Evolutionary conservation across 2,113 vertebrate genomes (phyloP).

Genomic region (Amphiprion ocellaris): DNA sequence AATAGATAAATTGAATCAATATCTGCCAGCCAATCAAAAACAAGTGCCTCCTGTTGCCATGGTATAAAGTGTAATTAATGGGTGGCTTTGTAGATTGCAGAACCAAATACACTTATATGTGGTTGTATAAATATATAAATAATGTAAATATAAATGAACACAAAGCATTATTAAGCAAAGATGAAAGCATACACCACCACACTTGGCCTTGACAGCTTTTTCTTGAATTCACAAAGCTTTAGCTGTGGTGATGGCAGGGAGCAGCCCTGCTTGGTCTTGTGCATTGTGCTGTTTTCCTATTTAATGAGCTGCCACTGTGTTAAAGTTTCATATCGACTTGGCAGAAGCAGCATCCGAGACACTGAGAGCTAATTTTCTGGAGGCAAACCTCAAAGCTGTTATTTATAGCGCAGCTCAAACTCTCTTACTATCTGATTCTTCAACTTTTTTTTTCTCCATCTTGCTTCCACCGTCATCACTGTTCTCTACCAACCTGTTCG

Average conservation of each 20-base stretch:
- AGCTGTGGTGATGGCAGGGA: constrained; percentile 43
- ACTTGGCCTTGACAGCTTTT: constrained; percentile 48
- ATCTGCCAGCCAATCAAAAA: too few species aligned
- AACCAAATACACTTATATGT: too few species aligned
- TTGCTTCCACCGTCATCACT: constrained; percentile 13
- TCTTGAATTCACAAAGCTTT: constrained; percentile 55
- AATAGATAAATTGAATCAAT: too few species aligned
- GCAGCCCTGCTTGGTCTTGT: constrained; percentile 54
- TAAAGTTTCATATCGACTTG: constrained; percentile 69
- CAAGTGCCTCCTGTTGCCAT: too few species aligned
- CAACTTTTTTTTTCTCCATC: constrained; percentile 35
- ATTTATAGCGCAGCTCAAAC: constrained; percentile 58
- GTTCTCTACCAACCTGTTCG: constrained; percentile 21
- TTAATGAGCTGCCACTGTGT: constrained; percentile 78
- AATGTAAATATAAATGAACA: not conserved
- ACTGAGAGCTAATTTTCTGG: constrained; percentile 61
- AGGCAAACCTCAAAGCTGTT: constrained; percentile 69
- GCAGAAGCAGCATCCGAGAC: constrained; percentile 59
- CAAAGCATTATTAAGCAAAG: constrained; percentile 33
- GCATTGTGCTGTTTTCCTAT: constrained; percentile 67
- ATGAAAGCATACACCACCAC: constrained; percentile 19
- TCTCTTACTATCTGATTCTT: constrained; percentile 48
- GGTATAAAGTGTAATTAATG: too few species aligned
- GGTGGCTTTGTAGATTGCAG: too few species aligned
- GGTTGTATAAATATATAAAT: too few species aligned